A percentile compares a stretch with the other conserved stretches of the same genome.
Conservation (phyloP, 2,113 vertebrate species). For the Coturnix japonica region DNA sequence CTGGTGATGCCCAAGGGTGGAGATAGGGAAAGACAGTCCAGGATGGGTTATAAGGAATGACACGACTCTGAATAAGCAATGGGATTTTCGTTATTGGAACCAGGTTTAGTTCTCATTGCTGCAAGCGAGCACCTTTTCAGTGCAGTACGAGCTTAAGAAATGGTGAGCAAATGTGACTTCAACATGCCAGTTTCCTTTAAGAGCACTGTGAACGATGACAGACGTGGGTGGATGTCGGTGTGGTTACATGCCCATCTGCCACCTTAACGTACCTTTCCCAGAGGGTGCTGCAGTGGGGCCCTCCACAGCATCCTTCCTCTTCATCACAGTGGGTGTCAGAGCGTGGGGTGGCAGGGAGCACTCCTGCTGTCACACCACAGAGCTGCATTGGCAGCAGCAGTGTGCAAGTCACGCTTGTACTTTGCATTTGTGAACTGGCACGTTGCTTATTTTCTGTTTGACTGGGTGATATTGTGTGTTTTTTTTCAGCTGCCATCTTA, state of each 20-base stretch:
- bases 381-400: background rate
- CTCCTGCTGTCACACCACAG: background rate
- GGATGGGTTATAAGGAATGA: background rate
- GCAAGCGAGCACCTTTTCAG: fast-evolving
- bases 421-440: background rate
- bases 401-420: background rate
- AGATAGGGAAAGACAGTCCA: background rate
- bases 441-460: background rate
- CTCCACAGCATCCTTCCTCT: background rate
- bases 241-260: background rate
- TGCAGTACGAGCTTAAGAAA: background rate
- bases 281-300: background rate
- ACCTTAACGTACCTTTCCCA: background rate
- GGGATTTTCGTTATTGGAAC: background rate
- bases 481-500: background rate
- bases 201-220: background rate
- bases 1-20: background rate
- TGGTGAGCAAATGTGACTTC: background rate
- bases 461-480: background rate
- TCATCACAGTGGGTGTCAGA: background rate
- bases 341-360: fast-evolving
- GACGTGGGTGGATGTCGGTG: background rate
- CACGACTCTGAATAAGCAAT: background rate
- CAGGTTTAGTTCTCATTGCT: background rate
- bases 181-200: background rate